Evolutionary conservation across 2,888 invertebrate species (phyloP).

Genomic region (Oasisia sp.): DNA sequence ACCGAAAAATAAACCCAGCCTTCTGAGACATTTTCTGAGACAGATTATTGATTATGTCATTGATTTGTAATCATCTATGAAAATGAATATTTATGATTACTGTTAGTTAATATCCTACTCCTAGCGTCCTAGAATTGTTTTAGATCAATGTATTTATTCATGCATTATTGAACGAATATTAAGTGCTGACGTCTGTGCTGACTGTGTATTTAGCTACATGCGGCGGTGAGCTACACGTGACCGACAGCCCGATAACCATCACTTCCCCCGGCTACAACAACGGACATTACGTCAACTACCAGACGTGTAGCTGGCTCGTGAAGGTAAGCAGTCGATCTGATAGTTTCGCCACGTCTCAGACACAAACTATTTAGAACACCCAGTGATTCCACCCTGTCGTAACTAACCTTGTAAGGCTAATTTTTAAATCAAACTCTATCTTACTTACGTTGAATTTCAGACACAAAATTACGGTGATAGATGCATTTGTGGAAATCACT

Average conservation of each 20-base stretch:
- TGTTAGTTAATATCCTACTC: too few species aligned
- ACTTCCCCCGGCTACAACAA: background rate
- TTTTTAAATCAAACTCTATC: background rate
- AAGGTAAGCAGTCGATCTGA: background rate
- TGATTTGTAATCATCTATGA: too few species aligned
- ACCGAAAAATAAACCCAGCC: too few species aligned
- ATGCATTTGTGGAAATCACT: too few species aligned
- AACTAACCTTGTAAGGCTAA: background rate
- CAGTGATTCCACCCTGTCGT: background rate
- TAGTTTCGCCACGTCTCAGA: background rate
- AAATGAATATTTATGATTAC: too few species aligned
- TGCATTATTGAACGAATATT: background rate
- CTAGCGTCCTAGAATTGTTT: too few species aligned
- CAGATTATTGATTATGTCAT: too few species aligned
- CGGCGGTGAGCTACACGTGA: background rate
- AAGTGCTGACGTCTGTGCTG: background rate
- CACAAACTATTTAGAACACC: background rate
- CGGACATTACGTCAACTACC: background rate
- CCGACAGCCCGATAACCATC: background rate
- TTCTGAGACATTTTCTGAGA: too few species aligned
- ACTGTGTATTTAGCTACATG: background rate
- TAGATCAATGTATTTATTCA: too few species aligned
- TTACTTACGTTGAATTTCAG: too few species aligned
- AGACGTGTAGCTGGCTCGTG: conserved; percentile 1
- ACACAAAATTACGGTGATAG: too few species aligned